These are phyloP conservation scores for Eulithis testata DNA, from an alignment of 2,888 invertebrate genomes.

Conservation along the genomic window DNA sequence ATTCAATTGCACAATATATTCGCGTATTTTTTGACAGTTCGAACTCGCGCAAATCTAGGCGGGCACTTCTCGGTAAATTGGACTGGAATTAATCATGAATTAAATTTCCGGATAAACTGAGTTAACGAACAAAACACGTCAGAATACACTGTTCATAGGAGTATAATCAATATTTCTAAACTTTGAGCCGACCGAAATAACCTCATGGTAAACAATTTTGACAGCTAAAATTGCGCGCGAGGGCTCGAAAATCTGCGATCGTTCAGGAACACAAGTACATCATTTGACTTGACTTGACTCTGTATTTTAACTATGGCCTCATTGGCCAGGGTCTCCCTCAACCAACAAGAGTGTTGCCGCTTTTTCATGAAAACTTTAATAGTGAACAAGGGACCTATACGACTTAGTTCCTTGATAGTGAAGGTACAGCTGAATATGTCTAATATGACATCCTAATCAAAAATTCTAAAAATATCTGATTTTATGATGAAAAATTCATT, in stretches of 20 bases:
- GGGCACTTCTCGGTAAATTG: conserved; percentile 54
- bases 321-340: too few species aligned
- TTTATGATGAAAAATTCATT: too few species aligned
- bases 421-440: too few species aligned
- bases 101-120: conserved; percentile 17
- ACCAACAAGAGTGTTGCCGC: too few species aligned
- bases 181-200: conserved; percentile 55
- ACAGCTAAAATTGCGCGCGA: conserved; percentile 77
- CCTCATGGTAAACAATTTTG: conserved; percentile 79
- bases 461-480: too few species aligned
- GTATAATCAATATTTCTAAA: conserved; percentile 26
- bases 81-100: conserved; percentile 33
- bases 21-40: conserved; percentile 78
- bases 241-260: conserved; percentile 36
- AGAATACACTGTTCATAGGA: conserved; percentile 18
- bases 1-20: conserved; percentile 68
- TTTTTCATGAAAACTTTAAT: too few species aligned
- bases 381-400: too few species aligned
- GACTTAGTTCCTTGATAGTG: too few species aligned
- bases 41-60: conserved; percentile 63
- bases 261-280: too few species aligned
- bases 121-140: conserved; percentile 14
- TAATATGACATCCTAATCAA: too few species aligned
- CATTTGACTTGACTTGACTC: too few species aligned
- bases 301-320: too few species aligned